phyloP scores from a whole-genome alignment of 2,888 invertebrate genomes.

The Epistrophe grossulariae region DNA sequence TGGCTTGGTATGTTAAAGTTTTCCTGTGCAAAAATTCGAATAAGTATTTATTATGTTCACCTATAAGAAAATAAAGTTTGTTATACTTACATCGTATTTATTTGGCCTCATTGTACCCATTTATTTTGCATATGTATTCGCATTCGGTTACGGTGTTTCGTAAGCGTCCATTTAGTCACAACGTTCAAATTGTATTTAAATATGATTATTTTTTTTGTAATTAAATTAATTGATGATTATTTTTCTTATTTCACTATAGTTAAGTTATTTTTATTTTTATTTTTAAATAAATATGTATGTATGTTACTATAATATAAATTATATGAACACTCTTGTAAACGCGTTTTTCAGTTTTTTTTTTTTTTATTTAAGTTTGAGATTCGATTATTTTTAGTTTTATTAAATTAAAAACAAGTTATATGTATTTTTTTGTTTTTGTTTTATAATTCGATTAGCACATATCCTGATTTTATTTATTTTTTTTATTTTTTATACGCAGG shows the following conservation, averaged over 20 bases:
- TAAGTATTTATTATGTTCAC: too few relatives aligned
- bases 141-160: constrained; percentile 84
- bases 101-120: constrained; percentile 85
- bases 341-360: neutral
- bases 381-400: constrained; percentile 36
- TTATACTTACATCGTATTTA: constrained; percentile 85
- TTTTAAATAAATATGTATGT: neutral
- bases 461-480: constrained; percentile 23
- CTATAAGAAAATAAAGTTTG: neutral
- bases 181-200: constrained; percentile 23
- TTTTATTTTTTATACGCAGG: constrained; percentile 30
- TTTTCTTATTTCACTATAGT: constrained; percentile 19
- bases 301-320: neutral
- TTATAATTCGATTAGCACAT: constrained; percentile 39
- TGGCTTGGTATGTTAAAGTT: too few relatives aligned
- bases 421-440: neutral
- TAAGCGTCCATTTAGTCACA: constrained; percentile 80
- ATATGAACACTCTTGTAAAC: constrained; percentile 42
- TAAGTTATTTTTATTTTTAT: neutral
- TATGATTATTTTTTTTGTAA: constrained; percentile 10
- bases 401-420: constrained; percentile 1
- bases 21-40: too few relatives aligned
- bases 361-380: constrained; percentile 24
- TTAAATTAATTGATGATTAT: neutral
- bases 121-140: constrained; percentile 84